phyloP scores from a whole-genome alignment of 2,113 vertebrate genomes.

The Malurus melanocephalus region DNA sequence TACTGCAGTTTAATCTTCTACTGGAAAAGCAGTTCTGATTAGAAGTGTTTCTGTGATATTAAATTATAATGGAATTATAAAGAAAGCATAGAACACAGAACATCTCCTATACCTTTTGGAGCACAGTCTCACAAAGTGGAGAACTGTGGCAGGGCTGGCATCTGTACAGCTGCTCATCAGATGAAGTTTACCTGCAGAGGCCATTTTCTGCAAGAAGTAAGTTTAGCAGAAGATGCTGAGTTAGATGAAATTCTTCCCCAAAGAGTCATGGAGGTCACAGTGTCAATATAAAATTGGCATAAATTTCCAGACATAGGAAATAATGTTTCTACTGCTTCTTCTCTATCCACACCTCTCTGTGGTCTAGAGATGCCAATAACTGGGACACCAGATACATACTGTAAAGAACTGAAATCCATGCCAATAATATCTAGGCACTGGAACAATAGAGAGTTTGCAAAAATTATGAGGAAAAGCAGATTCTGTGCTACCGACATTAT shows the following conservation, averaged over 20 bases:
- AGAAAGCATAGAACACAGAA: background rate
- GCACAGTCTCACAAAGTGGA: accelerated
- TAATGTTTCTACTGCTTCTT: background rate
- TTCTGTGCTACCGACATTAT: background rate
- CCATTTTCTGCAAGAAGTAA: background rate
- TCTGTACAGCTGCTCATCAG: background rate
- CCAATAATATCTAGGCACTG: background rate
- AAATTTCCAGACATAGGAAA: background rate
- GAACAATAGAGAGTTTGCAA: background rate
- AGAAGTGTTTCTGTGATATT: background rate
- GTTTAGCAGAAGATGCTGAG: background rate
- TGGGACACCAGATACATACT: background rate
- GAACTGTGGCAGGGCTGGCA: background rate
- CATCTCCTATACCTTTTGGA: background rate
- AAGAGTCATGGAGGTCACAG: background rate
- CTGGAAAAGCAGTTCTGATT: background rate
- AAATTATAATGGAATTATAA: background rate
- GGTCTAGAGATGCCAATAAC: background rate
- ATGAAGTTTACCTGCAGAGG: background rate
- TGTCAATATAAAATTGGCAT: background rate
- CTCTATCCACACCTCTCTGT: background rate
- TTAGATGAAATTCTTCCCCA: background rate
- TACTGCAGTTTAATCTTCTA: background rate
- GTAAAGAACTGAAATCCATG: background rate
- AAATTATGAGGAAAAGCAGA: background rate